Evolutionary conservation across 1,140 invertebrate genomes (phyloP), one percentile per base, ranked within the genome.

Genomic region (Harpegnathos saltator): DNA sequence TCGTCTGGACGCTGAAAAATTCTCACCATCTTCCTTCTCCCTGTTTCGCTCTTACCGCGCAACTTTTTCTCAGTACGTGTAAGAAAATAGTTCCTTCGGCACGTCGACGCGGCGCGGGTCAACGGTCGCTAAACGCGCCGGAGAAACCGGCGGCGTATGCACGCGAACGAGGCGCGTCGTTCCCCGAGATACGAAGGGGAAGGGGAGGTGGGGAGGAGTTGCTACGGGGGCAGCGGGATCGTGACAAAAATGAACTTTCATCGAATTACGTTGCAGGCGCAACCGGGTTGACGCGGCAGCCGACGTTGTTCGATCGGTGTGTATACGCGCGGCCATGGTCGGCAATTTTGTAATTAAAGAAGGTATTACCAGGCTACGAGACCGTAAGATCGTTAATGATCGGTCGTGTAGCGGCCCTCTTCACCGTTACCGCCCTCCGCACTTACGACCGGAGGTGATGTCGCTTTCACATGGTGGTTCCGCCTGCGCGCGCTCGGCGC

Each of bases 251-350:
- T 87, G 69, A 89, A 82, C 88, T 91, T 89, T 89, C 89, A 82
- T 89, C 87, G 85, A 90, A 91, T 92, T 90, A 90, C 83, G 74
- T 87, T 90, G 91, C 87, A 83, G n/a, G 72, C 84, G 72, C 74
- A 72, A 83, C 77, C 83, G 58, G 65, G 68, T 61, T 75, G 84
- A 83, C 81, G 73, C 83, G 61, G 48, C 12, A 54, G 9, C 24
- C 85, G 81, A 9, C 63, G n/a, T n/a, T n/a, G n/a, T n/a, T n/a
- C 73, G 38, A n/a, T 38, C 54, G 24, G 29, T n/a, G 52, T 54
- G 81, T 65, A 61, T 65, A 61, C 38, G 11, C 52, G 65, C n/a
- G 83, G 73, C 66, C 72, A 83, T n/a, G n/a, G n/a, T n/a, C 63
- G 72, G 77, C 65, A 87, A 92, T 92, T 91, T 91, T 63, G 69